Evolutionary conservation across 1,140 invertebrate species (phyloP), one percentile per base, ranked within the genome.

Genomic region (Drosophila setifemur): DNA sequence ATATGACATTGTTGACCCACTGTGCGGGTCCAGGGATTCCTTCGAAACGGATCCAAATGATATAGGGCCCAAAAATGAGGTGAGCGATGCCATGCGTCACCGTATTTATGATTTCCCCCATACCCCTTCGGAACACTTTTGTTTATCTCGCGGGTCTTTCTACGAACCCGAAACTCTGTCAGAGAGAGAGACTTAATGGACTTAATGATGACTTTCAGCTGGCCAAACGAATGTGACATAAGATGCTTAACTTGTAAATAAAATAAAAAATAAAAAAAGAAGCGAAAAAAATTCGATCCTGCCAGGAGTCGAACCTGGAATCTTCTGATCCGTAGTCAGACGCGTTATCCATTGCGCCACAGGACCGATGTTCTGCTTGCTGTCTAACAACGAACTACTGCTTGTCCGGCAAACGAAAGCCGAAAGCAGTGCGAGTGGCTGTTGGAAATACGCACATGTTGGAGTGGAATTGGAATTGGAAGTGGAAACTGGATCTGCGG

Each of bases 261-360:
- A n/a, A 1, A 52, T 40, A 18, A 0, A 3, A 6, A n/a, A 25
- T 8, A 29, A 29, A 52, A 52, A 42, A 39, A 6, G 0, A 4
- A 4, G 4, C 2, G 4, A n/a, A n/a, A 31, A 16, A 31, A 6
- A 7, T 16, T 6, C 53, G 53, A 60, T 63, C 60, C 60, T 35
- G 31, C 25, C 55, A 93, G 93, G 93, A 93, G 93, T 93, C 92
- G 93, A 93, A 93, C 93, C 93, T 93, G 93, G 92, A 93, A 93
- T 93, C 93, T 93, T 93, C 92, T 93, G 92, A 93, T 93, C 93
- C 92, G 93, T 93, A 93, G 93, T 93, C 93, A 88, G 93, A 93
- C 93, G 93, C 93, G 93, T 93, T 93, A 93, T 93, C 93, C 93
- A 92, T 94, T 93, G 92, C 93, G 92, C 93, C 93, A 93, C 93